Evolutionary conservation across 1,140 invertebrate genomes (phyloP), one percentile per base, ranked within the genome.

Genomic region (Himalopsyche phryganea): DNA sequence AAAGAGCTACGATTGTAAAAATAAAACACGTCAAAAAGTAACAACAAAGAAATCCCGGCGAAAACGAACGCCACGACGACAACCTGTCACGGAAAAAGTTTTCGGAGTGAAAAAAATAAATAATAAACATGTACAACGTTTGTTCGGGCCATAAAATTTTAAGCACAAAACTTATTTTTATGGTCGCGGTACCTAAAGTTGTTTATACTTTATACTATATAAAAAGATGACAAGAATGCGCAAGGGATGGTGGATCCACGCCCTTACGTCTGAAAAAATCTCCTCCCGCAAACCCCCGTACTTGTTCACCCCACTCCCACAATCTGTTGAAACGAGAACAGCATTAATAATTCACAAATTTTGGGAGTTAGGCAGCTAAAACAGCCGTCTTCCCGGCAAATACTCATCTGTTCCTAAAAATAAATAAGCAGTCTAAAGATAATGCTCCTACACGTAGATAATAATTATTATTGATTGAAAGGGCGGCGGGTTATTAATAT

Each of bases 91-190:
- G 38, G 40, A 33, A 50, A 32, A 36, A 19, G 14, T 50, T 50
- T 50, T 17, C 36, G 19, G 15, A 17, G 19, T 19, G 45, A 55
- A 55, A 41, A 41, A 28, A n/a, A n/a, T n/a, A 28, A 28, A 28
- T 28, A 28, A 28, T 28, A 28, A 28, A 28, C 28, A 19, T 57
- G 48, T 57, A 45, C 60, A 50, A 45, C 55, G 55, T 54, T 62
- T 58, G 60, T 58, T 57, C 28, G 55, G 55, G 44, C 46, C 51
- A 56, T 63, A 58, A 63, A 63, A 59, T 63, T 63, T 63, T 63
- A 63, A 63, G 61, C 58, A 49, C 52, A 28, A 63, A 62, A 63
- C 50, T 57, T 59, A 54, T 54, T 58, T 63, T 63, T 63, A 63
- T 28, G 53, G 36, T 33, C 53, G 17, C 52, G 46, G 45, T 46